Conservation (phyloP, 2,888 invertebrate species). For the Schizaphis graminum region DNA sequence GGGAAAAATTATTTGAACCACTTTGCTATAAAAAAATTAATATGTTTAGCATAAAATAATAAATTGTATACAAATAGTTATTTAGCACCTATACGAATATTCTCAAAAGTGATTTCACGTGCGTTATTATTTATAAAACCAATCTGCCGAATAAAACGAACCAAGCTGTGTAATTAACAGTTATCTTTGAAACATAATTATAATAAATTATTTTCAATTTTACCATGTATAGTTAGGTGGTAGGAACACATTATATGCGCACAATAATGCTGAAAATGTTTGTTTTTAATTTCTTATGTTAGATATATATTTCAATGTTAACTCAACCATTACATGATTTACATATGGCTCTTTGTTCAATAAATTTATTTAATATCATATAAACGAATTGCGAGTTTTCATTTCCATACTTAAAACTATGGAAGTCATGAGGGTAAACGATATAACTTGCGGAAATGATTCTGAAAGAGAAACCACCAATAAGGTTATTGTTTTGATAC, state of each 20-base stretch:
- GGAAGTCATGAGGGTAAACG: not conserved
- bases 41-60: not conserved
- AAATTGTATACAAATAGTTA: not conserved
- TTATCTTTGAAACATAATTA: not conserved
- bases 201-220: not conserved
- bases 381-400: not conserved
- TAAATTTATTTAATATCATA: not conserved
- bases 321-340: not conserved
- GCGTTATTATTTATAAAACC: not conserved
- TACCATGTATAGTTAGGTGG: not conserved
- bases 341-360: not conserved
- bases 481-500: not conserved
- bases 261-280: not conserved
- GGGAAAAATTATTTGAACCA: not conserved
- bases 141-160: not conserved
- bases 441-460: not conserved
- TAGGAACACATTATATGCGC: not conserved
- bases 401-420: not conserved
- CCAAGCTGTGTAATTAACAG: not conserved
- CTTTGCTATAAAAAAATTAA: not conserved
- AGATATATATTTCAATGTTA: not conserved
- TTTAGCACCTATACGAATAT: not conserved
- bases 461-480: not conserved
- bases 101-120: not conserved
- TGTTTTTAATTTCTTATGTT: not conserved